Conservation (phyloP, 2,888 invertebrate species). For the Heteromyza rotundicornis region DNA sequence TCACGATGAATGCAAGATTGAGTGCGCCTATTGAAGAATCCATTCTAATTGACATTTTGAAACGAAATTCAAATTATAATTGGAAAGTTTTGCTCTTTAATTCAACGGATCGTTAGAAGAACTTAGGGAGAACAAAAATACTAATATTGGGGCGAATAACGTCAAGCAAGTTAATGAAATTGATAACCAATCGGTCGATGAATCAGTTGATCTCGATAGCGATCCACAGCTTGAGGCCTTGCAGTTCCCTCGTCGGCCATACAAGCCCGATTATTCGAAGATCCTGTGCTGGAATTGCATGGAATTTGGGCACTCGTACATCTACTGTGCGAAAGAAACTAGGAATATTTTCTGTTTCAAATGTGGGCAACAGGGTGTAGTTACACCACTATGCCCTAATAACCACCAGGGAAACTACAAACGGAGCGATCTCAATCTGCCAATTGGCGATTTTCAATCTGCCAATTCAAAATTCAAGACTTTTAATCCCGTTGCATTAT, state of each 20-base stretch:
- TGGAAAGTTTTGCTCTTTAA: no score
- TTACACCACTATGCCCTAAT: neutral
- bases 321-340: conserved; percentile 6
- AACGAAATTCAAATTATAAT: no score
- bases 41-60: no score
- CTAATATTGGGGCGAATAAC: neutral
- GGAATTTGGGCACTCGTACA: conserved; percentile 12
- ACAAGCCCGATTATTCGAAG: conserved; percentile 2
- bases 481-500: no score
- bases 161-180: conserved; percentile 3
- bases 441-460: no score
- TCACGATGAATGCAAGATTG: no score
- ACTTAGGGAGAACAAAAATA: neutral
- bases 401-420: conserved; percentile 8
- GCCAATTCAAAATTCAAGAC: no score
- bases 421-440: neutral
- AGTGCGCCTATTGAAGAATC: no score
- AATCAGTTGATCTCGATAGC: neutral
- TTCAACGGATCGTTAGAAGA: no score
- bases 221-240: conserved; percentile 7
- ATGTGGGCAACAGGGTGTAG: neutral
- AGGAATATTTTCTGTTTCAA: neutral
- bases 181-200: neutral
- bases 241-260: neutral
- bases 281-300: conserved; percentile 8